Conservation (phyloP, 1,140 invertebrate species). For the Chelonus insularis region DNA sequence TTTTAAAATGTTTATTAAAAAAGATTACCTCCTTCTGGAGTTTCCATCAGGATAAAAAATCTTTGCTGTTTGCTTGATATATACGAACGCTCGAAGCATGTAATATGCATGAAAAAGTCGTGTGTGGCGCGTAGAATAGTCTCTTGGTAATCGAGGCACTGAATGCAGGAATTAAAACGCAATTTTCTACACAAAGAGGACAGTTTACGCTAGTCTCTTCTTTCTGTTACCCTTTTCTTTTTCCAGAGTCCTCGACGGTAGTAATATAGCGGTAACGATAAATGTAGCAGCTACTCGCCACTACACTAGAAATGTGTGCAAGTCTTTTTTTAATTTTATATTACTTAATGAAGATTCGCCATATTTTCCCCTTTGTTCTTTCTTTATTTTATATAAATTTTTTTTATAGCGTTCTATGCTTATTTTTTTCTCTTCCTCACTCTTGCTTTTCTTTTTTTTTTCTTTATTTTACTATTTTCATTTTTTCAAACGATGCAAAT, state of each 20-base stretch:
- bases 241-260: slow-evolving; percentile 1
- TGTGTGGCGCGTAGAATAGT: slow-evolving; percentile 39
- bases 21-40: no score
- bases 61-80: slow-evolving; percentile 29
- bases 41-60: slow-evolving; percentile 30
- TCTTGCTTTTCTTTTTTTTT: no score
- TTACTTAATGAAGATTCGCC: slow-evolving; percentile 54
- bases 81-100: slow-evolving; percentile 34
- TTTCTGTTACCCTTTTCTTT: slow-evolving; percentile 1
- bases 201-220: slow-evolving; percentile 53
- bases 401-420: neutral
- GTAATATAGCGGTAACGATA: neutral
- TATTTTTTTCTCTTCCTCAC: no score
- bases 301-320: neutral
- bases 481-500: neutral
- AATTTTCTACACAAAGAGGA: slow-evolving; percentile 59
- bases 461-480: neutral
- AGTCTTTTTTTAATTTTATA: slow-evolving; percentile 36
- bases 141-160: slow-evolving; percentile 32
- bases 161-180: slow-evolving; percentile 61
- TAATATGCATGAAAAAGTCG: slow-evolving; percentile 53
- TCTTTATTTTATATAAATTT: neutral
- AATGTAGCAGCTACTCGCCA: slow-evolving; percentile 18
- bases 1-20: no score
- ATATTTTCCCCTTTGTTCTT: slow-evolving; percentile 26